Evolutionary conservation across 1,140 invertebrate species (phyloP).

Genomic region (Nymphalis io): DNA sequence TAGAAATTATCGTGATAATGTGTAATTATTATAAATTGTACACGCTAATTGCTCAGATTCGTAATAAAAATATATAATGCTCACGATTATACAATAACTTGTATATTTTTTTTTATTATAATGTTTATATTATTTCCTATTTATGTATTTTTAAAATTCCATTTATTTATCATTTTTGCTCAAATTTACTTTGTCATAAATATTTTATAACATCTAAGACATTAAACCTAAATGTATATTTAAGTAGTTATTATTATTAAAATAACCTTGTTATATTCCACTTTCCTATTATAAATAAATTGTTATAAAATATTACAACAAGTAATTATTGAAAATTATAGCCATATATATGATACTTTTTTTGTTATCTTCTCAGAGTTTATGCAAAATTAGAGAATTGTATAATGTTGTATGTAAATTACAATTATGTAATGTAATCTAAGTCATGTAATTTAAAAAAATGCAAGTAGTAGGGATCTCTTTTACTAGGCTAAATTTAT

Average conservation of each 20-base stretch:
- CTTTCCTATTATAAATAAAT: not conserved
- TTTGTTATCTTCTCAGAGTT: not conserved
- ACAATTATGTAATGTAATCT: not conserved
- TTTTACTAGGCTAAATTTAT: not conserved
- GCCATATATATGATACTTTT: not conserved
- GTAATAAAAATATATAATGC: constrained; percentile 2
- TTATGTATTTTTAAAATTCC: not conserved
- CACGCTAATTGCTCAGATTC: not conserved
- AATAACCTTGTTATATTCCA: not conserved
- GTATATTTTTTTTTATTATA: not conserved
- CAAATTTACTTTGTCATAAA: not conserved
- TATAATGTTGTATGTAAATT: not conserved
- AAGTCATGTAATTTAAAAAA: not conserved
- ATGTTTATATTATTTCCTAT: not conserved
- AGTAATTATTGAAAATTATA: not conserved
- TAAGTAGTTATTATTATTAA: not conserved
- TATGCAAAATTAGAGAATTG: not conserved
- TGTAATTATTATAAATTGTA: not conserved
- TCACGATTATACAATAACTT: constrained; percentile 3
- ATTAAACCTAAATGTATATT: not conserved
- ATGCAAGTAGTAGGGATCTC: not conserved
- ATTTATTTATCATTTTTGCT: not conserved
- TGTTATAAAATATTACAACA: not conserved
- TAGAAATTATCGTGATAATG: not conserved
- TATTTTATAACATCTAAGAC: not conserved